Conservation (phyloP, 2,797 vertebrate genomes). For the Manis crassicaudata region DNA sequence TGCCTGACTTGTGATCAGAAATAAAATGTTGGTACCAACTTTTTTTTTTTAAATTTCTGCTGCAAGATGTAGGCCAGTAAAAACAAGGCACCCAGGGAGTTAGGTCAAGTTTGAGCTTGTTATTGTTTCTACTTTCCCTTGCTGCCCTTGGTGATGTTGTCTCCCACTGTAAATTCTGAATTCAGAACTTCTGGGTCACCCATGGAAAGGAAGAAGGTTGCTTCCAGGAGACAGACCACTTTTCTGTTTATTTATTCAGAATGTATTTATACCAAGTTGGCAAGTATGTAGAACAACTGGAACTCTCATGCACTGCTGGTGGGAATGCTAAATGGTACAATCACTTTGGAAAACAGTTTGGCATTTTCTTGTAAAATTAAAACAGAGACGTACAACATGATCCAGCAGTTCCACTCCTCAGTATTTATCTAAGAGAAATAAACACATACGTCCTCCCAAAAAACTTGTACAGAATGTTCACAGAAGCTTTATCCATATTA, state of each 20-base stretch:
- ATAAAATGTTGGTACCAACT: not conserved
- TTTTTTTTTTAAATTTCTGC: not conserved
- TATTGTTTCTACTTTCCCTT: not conserved
- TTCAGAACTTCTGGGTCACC: slow-evolving; percentile 49
- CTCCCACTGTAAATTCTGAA: not conserved
- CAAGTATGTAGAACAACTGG: not conserved
- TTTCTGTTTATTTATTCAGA: slow-evolving; percentile 59
- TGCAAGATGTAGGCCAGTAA: not conserved
- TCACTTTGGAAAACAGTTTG: not conserved
- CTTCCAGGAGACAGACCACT: not conserved
- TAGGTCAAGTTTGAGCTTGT: not conserved
- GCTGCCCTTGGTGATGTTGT: not conserved
- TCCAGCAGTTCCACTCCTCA: not conserved
- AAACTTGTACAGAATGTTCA: not conserved
- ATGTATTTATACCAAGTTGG: slow-evolving; percentile 40
- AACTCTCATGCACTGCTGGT: not conserved
- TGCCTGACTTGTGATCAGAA: slow-evolving; percentile 27
- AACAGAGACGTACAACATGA: slow-evolving; percentile 15
- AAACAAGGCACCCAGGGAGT: not conserved
- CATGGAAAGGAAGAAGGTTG: not conserved
- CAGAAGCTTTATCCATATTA: not conserved
- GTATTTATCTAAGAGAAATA: slow-evolving; percentile 17
- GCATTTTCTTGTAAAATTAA: slow-evolving; percentile 24
- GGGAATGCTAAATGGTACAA: not conserved
- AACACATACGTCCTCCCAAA: not conserved